A percentile compares a stretch with the other conserved stretches of the same genome.
These are phyloP conservation scores for Catharus minimus DNA, from an alignment of 2,113 vertebrate genomes.

Conservation along the genomic window DNA sequence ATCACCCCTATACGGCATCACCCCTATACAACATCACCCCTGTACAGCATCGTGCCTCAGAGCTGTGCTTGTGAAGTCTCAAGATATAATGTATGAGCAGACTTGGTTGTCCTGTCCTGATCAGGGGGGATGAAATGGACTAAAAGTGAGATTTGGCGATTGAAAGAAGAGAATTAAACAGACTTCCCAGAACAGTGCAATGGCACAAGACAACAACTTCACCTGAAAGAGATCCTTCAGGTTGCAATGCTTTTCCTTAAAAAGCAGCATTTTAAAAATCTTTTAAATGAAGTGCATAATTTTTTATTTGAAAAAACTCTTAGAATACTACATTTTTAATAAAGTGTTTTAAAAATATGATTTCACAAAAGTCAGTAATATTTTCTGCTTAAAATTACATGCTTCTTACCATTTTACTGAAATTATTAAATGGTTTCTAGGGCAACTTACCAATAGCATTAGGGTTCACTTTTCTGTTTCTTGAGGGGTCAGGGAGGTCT, in stretches of 20 bases:
- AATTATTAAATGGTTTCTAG: conserved; percentile 10
- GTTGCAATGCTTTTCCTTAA: not conserved
- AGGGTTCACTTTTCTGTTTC: not conserved
- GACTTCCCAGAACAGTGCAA: not conserved
- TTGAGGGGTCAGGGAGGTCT: not conserved
- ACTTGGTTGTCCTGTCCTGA: not conserved
- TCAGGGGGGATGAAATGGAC: not conserved
- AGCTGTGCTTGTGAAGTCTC: not conserved
- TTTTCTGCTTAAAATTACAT: not conserved
- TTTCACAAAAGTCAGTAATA: not conserved
- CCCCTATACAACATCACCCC: not conserved
- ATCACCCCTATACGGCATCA: not conserved
- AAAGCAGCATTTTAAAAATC: not conserved
- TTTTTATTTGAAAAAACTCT: not conserved
- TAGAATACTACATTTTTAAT: not conserved
- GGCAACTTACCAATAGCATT: not conserved
- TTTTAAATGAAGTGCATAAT: not conserved
- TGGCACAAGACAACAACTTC: not conserved
- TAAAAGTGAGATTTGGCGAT: not conserved
- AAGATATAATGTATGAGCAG: not conserved
- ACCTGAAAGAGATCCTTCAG: not conserved
- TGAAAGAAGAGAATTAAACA: not conserved
- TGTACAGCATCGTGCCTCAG: not conserved
- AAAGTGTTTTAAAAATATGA: not conserved
- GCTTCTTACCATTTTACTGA: not conserved